Percentiles rank a stretch among this genome's conserved stretches.
Conservation (phyloP, 35 echinoderm and acorn worm genomes). For the Eucidaris tribuloides region DNA sequence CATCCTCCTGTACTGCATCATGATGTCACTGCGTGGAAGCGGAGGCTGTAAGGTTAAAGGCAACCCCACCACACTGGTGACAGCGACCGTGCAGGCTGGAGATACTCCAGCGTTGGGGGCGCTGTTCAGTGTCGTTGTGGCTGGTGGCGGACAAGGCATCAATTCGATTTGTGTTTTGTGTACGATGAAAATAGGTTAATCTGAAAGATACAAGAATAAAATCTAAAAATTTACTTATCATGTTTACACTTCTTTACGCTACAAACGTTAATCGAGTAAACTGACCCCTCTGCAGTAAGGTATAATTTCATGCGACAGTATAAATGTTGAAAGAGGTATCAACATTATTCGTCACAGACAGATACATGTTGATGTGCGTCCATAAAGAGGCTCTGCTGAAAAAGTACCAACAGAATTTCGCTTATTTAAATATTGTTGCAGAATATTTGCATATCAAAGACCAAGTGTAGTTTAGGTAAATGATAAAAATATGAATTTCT, state of each 20-base stretch:
- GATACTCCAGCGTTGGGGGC: slow-evolving; percentile 17
- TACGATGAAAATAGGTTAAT: background rate
- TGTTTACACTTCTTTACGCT: background rate
- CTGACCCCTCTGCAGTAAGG: background rate
- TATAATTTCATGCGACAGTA: too few species aligned
- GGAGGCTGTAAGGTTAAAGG: background rate
- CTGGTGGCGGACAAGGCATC: slow-evolving; percentile 27
- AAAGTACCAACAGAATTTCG: too few species aligned
- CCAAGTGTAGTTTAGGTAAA: too few species aligned
- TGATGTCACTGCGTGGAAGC: background rate
- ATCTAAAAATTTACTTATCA: background rate
- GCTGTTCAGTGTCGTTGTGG: slow-evolving; percentile 16
- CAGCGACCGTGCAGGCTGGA: slow-evolving; percentile 11
- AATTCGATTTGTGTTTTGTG: background rate
- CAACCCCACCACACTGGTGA: slow-evolving; percentile 7
- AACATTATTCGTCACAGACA: background rate
- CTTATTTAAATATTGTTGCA: too few species aligned
- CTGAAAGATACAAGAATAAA: background rate
- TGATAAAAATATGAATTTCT: too few species aligned
- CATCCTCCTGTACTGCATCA: slow-evolving; percentile 18
- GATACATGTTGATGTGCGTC: background rate
- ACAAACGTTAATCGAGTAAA: background rate
- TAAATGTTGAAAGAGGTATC: background rate
- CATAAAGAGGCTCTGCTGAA: too few species aligned
- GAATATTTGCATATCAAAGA: too few species aligned